A percentile compares a stretch with the other conserved stretches of the same genome.
Evolutionary conservation across 2,113 vertebrate genomes (phyloP).

Genomic region (Atherinomorus stipes): DNA sequence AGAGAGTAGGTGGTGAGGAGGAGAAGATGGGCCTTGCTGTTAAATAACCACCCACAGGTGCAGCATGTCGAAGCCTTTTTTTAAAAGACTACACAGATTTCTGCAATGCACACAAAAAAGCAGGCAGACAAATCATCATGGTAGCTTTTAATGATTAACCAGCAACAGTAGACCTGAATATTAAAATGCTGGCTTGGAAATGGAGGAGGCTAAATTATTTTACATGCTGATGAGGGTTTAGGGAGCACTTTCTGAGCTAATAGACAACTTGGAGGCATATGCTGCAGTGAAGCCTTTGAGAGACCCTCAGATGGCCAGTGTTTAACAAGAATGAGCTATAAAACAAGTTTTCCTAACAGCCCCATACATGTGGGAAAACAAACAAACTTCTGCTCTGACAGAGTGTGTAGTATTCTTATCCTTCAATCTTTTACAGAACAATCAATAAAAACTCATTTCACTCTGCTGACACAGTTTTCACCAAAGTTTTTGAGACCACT

Average conservation of each 20-base stretch:
- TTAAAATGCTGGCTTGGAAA: conserved; percentile 25
- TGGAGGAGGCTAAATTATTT: neutral
- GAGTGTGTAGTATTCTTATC: conserved; percentile 13
- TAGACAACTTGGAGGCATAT: conserved; percentile 31
- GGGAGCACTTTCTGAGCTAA: conserved; percentile 8
- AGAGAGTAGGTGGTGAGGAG: conserved; percentile 52
- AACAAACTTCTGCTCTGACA: conserved; percentile 6
- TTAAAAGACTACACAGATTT: conserved; percentile 46
- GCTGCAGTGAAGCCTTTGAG: conserved; percentile 11
- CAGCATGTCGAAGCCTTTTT: conserved; percentile 53
- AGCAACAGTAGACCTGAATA: conserved; percentile 49
- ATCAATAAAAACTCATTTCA: conserved; percentile 49
- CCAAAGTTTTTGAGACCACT: conserved; percentile 25
- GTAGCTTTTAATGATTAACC: conserved; percentile 46
- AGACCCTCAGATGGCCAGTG: conserved; percentile 19
- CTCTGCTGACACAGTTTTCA: conserved; percentile 43
- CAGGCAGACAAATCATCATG: conserved; percentile 38
- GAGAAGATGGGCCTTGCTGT: conserved; percentile 54
- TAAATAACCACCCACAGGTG: conserved; percentile 70
- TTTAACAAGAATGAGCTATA: conserved; percentile 29
- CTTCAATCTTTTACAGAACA: conserved; percentile 33
- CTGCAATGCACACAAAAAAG: conserved; percentile 35
- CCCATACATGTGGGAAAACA: conserved; percentile 34
- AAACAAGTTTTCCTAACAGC: conserved; percentile 22
- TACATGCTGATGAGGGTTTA: neutral